Evolutionary conservation across 2,888 invertebrate species (phyloP).

Genomic region (Eulithis testata): DNA sequence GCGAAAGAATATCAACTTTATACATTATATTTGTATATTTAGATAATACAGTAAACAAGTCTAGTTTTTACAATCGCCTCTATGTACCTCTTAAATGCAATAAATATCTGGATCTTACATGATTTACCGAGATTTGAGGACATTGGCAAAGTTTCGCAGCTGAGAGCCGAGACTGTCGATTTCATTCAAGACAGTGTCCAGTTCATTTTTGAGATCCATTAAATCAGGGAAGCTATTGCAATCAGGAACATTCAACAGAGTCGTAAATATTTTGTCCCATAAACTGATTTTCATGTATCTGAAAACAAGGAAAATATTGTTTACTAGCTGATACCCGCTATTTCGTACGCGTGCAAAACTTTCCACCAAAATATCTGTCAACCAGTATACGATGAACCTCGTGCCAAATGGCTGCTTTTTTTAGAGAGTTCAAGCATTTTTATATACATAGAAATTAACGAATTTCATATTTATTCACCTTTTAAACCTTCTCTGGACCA

Average conservation of each 20-base stretch:
- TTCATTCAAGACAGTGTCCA: slow-evolving; percentile 69
- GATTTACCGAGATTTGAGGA: slow-evolving; percentile 82
- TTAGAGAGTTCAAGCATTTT: too few relatives aligned
- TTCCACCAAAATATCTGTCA: too few relatives aligned
- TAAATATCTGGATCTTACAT: slow-evolving; percentile 69
- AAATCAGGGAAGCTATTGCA: slow-evolving; percentile 91
- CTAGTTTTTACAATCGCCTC: slow-evolving; percentile 76
- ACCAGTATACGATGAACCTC: too few relatives aligned
- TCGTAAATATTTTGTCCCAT: slow-evolving; percentile 93
- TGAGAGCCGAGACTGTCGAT: slow-evolving; percentile 70
- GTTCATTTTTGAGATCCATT: slow-evolving; percentile 80
- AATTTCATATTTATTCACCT: too few relatives aligned
- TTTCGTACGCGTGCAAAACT: too few relatives aligned
- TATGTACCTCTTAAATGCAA: slow-evolving; percentile 76
- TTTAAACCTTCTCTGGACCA: too few relatives aligned
- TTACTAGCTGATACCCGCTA: too few relatives aligned
- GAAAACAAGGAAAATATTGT: slow-evolving; percentile 44
- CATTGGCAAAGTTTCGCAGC: slow-evolving; percentile 80
- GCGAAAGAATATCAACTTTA: slow-evolving; percentile 52
- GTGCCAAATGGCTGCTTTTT: too few relatives aligned
- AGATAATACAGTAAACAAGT: slow-evolving; percentile 65
- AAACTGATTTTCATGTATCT: slow-evolving; percentile 88
- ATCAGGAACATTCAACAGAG: slow-evolving; percentile 91
- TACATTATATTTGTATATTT: slow-evolving; percentile 62
- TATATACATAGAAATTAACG: too few relatives aligned